Conservation (phyloP, 2,888 invertebrate species). For the Drosophila cognata region DNA sequence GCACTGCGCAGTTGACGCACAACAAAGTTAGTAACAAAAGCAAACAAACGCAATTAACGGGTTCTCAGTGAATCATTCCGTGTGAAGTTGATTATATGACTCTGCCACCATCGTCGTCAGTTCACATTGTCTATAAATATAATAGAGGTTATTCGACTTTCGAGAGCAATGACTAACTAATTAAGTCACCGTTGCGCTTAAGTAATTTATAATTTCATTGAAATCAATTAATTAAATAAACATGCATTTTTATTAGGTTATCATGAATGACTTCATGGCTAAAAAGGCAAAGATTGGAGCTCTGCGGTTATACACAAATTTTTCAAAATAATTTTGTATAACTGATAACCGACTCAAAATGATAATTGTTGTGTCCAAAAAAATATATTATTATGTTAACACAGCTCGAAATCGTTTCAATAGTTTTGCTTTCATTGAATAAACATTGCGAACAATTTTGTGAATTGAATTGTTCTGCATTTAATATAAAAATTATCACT, state of each 20-base stretch:
- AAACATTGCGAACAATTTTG: not conserved
- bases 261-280: not conserved
- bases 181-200: not conserved
- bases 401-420: not conserved
- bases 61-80: conserved; percentile 39
- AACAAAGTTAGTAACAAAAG: conserved; percentile 61
- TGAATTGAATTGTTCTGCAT: not conserved
- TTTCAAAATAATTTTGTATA: no score
- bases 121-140: not conserved
- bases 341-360: not conserved
- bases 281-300: not conserved
- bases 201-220: conserved; percentile 10
- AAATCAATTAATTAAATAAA: conserved; percentile 7
- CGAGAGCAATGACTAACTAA: conserved; percentile 17
- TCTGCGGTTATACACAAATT: not conserved
- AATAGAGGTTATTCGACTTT: conserved; percentile 21
- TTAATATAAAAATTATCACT: not conserved
- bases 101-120: not conserved
- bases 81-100: conserved; percentile 26
- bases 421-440: not conserved
- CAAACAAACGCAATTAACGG: conserved; percentile 7
- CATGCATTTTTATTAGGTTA: not conserved
- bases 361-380: no score
- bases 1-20: conserved; percentile 44
- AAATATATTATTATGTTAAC: not conserved